Conservation (phyloP, 2,113 vertebrate genomes). For the Archocentrus centrarchus region DNA sequence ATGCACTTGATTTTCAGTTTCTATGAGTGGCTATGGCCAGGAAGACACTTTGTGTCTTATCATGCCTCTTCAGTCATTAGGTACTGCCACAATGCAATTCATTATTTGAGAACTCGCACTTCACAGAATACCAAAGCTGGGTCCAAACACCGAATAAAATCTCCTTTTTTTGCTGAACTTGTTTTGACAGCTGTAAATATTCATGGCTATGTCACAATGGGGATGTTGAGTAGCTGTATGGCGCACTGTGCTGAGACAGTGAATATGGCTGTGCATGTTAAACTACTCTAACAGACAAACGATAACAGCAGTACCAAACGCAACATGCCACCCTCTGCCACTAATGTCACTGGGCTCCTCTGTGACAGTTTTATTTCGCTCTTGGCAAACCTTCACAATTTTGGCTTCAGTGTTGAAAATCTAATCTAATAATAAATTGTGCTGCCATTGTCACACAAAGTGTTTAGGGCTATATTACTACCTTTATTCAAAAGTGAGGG, state of each 20-base stretch:
- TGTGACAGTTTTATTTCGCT: not conserved
- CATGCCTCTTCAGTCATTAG: conserved; percentile 42
- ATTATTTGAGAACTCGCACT: conserved; percentile 30
- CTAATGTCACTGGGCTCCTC: not conserved
- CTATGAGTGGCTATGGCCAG: not conserved
- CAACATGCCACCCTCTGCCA: not conserved
- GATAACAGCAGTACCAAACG: conserved; percentile 4
- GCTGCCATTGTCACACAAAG: not conserved
- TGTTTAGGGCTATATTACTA: not conserved
- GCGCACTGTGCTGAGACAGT: conserved; percentile 37
- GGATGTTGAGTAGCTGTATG: conserved; percentile 43
- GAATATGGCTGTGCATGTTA: conserved; percentile 40
- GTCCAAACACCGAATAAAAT: conserved; percentile 48
- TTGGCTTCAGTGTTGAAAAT: not conserved
- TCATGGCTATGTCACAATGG: conserved; percentile 56
- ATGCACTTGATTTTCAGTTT: not conserved
- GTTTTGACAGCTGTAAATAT: conserved; percentile 63
- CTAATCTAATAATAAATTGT: not conserved
- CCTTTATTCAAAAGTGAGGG: too few species aligned
- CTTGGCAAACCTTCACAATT: not conserved
- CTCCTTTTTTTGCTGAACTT: conserved; percentile 27
- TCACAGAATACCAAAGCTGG: conserved; percentile 45
- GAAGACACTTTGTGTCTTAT: conserved; percentile 20
- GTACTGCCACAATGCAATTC: conserved; percentile 23
- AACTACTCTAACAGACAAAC: conserved; percentile 23